Conservation (phyloP, 2,888 invertebrate species). For the Ectemnius cavifrons region DNA sequence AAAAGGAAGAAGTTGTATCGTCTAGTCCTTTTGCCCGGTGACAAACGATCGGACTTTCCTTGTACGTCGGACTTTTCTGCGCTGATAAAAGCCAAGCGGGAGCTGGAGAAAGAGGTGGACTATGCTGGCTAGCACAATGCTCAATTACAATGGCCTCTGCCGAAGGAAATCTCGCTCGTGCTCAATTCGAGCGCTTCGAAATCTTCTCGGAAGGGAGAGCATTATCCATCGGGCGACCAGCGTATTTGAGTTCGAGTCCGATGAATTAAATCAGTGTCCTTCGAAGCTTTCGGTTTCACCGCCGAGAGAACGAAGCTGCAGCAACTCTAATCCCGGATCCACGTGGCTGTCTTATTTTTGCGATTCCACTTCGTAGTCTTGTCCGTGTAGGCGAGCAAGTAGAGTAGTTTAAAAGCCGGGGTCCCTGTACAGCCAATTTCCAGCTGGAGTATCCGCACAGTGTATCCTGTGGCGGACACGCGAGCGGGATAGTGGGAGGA, state of each 20-base stretch:
- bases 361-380: constrained; percentile 23
- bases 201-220: neutral
- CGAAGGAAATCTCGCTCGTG: neutral
- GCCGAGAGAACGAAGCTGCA: neutral
- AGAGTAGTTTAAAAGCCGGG: constrained; percentile 37
- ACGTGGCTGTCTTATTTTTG: constrained; percentile 16
- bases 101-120: neutral
- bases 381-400: neutral
- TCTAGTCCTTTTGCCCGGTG: neutral
- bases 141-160: neutral
- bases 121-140: neutral
- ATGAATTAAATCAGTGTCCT: constrained; percentile 16
- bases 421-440: constrained; percentile 48
- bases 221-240: neutral
- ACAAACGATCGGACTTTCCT: neutral
- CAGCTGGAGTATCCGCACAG: constrained; percentile 47
- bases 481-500: constrained; percentile 24
- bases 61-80: neutral
- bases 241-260: constrained; percentile 11
- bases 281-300: no score
- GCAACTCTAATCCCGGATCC: constrained; percentile 13
- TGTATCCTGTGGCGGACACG: constrained; percentile 38
- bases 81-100: neutral
- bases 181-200: neutral
- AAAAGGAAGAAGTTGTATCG: neutral